Percentiles rank a stretch among this genome's conserved stretches.
These are phyloP conservation scores for Porites cylindrica DNA, from an alignment of 92 coral and sea anemone genomes.

Conservation along the genomic window DNA sequence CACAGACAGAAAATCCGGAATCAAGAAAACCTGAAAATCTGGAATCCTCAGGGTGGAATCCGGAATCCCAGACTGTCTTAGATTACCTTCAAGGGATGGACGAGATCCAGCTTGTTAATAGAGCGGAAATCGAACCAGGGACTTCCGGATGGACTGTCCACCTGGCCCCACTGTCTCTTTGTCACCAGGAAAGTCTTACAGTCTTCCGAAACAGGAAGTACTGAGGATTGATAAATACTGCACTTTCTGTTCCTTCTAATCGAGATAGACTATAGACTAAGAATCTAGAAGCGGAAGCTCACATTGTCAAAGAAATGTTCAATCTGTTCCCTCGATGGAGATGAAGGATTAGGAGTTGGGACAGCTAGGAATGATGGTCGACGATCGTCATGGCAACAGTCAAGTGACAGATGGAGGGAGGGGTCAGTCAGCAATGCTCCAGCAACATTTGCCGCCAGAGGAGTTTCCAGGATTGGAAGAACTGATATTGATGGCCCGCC, in stretches of 20 bases:
- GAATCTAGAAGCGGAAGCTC: neutral
- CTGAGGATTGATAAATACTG: neutral
- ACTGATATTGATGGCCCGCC: neutral
- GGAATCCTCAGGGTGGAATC: too few relatives aligned
- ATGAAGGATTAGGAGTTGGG: neutral
- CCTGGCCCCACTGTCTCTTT: too few relatives aligned
- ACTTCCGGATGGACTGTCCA: too few relatives aligned
- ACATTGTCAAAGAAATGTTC: neutral
- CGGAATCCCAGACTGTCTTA: too few relatives aligned
- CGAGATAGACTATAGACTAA: neutral
- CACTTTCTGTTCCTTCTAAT: neutral
- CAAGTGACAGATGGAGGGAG: neutral
- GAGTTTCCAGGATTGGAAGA: neutral
- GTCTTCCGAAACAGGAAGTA: neutral
- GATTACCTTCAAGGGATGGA: too few relatives aligned
- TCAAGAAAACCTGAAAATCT: too few relatives aligned
- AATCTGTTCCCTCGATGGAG: neutral
- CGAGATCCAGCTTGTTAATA: too few relatives aligned
- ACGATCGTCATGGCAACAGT: neutral
- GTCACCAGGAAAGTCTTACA: too few relatives aligned
- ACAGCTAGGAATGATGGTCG: constrained; percentile 8
- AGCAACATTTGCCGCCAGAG: neutral
- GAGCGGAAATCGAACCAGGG: too few relatives aligned
- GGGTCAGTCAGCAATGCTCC: neutral
- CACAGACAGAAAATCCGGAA: too few relatives aligned